Base-by-base conservation (phyloP, 2,797 vertebrate species). In the Pseudochirops cupreus region DNA sequence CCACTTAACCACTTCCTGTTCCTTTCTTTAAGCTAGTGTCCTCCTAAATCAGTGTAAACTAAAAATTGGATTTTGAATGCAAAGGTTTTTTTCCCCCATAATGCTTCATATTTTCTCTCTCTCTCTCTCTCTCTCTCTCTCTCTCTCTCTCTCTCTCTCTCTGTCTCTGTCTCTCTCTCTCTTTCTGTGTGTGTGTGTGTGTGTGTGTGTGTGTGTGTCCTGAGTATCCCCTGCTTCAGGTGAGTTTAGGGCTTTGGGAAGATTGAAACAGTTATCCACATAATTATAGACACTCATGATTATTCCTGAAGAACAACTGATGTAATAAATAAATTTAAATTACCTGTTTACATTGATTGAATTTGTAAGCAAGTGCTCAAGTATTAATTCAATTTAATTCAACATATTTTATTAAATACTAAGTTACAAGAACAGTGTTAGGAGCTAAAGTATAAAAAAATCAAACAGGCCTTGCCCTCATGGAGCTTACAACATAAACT, bases 211-310 rank as follows among this genome's bases (percentile, higher is more conserved):
- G 39, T 90, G 33, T 46, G 52, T 95, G 5, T 56, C 95, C 56
- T 95, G 59, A 94, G 58, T 95, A 87, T 92, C 1, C 3, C 92
- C 0, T 94, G 94, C 90, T 95, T 24, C 62, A 74, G 33, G 33
- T 67, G 5, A 67, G 1, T n/a, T n/a, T n/a, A 74, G 33, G 14
- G 14, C 62, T n/a, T 74, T 39, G 67, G 16, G 67, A 39, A 74
- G 14, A 39, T 7, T 74, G n/a, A 74, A 39, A 74, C 33, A 74
- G 18, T 67, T 92, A 90, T 87, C 33, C 11, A 94, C 28, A 21
- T 95, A 91, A 92, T 94, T 94, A 91, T 62, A 92, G n/a, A 96
- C 56, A 56, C 1, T 55, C 1, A 93, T 92, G 91, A n/a, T 94
- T 91, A 46, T 89, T 94, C 3, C 93, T 95, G 93, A 95, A 96